Evolutionary conservation across 1,140 invertebrate genomes (phyloP).

Genomic region (Eueides isabella): DNA sequence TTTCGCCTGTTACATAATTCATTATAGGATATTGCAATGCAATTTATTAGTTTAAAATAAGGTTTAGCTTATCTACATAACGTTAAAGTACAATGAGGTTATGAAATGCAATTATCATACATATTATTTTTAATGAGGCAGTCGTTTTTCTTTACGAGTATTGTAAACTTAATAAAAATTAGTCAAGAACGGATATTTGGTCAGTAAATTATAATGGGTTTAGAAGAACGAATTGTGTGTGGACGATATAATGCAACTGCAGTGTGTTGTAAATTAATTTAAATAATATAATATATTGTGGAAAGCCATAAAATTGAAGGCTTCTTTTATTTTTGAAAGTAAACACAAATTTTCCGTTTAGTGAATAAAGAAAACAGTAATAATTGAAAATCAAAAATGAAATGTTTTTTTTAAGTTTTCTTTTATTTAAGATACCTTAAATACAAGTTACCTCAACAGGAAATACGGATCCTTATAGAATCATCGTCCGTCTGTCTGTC

Average conservation of each 20-base stretch:
- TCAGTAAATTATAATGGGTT: not conserved
- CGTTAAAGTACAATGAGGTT: not conserved
- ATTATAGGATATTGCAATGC: not conserved
- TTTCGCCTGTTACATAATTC: conserved; percentile 1
- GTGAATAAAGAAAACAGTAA: not conserved
- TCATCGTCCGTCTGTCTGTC: no score
- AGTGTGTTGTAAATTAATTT: not conserved
- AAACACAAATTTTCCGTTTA: not conserved
- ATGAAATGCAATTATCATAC: not conserved
- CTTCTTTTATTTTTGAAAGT: not conserved
- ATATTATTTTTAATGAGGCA: not conserved
- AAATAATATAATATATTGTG: not conserved
- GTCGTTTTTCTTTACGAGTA: not conserved
- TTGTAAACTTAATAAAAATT: not conserved
- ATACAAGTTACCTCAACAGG: no score
- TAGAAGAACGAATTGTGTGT: not conserved
- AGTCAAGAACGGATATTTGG: not conserved
- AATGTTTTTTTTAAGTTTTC: no score
- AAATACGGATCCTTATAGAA: no score
- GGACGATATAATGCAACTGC: not conserved
- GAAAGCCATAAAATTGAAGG: not conserved
- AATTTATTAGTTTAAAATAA: not conserved
- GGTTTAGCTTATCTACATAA: not conserved
- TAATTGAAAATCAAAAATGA: not conserved
- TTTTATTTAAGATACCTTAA: no score